Evolutionary conservation across 2,888 invertebrate species (phyloP).

Genomic region (Dolichomitus sp.): DNA sequence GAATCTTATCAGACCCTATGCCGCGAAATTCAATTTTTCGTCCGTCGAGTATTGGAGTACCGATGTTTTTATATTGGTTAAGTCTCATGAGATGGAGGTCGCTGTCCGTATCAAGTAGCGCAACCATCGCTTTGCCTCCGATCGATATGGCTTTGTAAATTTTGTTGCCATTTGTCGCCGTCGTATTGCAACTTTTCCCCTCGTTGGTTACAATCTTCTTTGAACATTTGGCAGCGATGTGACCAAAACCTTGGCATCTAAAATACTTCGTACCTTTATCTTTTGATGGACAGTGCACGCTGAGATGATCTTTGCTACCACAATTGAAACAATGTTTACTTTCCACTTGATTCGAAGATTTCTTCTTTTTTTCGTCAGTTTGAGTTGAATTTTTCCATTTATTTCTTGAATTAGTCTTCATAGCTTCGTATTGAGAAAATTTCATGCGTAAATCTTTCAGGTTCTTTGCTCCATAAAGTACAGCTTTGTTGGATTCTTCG

Average conservation of each 20-base stretch:
- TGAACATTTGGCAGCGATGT: constrained; percentile 61
- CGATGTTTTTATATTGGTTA: too few species aligned
- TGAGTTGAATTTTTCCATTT: not conserved
- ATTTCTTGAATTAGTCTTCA: constrained; percentile 7
- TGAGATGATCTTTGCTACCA: constrained; percentile 61
- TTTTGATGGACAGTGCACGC: constrained; percentile 66
- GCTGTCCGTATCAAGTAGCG: constrained; percentile 62
- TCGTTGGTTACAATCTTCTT: not conserved
- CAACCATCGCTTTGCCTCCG: constrained; percentile 26
- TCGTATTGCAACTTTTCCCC: constrained; percentile 13
- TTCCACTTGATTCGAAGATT: not conserved
- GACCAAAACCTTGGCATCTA: constrained; percentile 67
- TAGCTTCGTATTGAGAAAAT: constrained; percentile 15
- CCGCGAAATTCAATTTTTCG: too few species aligned
- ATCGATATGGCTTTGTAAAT: constrained; percentile 54
- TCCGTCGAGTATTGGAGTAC: too few species aligned
- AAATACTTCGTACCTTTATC: constrained; percentile 70
- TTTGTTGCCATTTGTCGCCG: constrained; percentile 6
- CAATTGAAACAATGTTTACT: constrained; percentile 68
- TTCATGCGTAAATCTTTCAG: not conserved
- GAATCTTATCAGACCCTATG: too few species aligned
- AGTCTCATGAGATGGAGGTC: too few species aligned
- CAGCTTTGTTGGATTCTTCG: constrained; percentile 19
- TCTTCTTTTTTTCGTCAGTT: not conserved
- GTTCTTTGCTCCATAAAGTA: constrained; percentile 11